Base-by-base conservation (phyloP, 2,888 invertebrate species). In the Suillia variegata region DNA sequence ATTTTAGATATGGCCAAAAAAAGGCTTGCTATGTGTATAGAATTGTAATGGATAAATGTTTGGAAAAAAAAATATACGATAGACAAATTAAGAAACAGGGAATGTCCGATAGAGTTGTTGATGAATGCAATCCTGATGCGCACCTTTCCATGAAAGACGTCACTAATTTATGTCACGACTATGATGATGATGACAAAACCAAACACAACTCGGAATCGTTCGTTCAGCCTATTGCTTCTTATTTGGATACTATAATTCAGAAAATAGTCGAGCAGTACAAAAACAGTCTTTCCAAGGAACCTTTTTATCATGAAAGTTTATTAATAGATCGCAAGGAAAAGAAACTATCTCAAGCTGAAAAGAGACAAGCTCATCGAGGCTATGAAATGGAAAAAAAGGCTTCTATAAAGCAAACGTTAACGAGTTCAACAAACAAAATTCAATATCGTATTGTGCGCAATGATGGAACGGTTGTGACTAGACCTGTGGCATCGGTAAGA, bases 51-150 rank as follows among this genome's bases (percentile, higher is more conserved):
- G 98, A 99, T 81, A 96, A 95, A 81, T 96, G 96, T 68, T 85
- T 99, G 67, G 99, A 99, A 79, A 94, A 96, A 83, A 95, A 96
- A 82, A 99, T 99, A 65, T 99, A 98, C 80, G 98, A 99, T 77
- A 85, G 99, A 24, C 99, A 99, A 84, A 94, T 99, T 64, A 96
- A 94, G 80, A 98, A 98, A 77, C 96, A 98, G 82, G 98, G 98
- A 60, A 96, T 98, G 93, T 93, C 98, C 0, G 97, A 98, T 82
- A 87, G 98, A 15, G 97, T 99, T 3, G 97, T 99, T 0, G 98
- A 99, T 83, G 98, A 99, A 80, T 92, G 97, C 76, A 96, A 98
- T 81, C 97, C 98, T 0, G 96, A 98, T 77, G 96, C 96, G 1
- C 94, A 94, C 79, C 84, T 95, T 26, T 93, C 93, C 1, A 88